Evolutionary conservation across 2,113 vertebrate genomes (phyloP).

Genomic region (Hystrix cristata): DNA sequence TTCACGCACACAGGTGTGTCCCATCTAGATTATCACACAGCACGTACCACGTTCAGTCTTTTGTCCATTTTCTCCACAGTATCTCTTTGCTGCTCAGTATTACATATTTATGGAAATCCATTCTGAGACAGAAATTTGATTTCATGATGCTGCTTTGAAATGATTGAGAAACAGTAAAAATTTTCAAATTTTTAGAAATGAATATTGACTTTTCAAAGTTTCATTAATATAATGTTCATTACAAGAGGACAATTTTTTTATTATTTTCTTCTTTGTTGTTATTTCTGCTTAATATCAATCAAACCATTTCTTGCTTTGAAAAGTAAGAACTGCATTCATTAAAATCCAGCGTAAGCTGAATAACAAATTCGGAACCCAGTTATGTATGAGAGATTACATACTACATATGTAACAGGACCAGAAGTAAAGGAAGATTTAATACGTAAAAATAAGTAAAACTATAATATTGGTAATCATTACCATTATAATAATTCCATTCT

Average conservation of each 20-base stretch:
- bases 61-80: neutral
- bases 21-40: neutral
- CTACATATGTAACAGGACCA: neutral
- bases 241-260: neutral
- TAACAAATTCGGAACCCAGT: neutral
- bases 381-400: neutral
- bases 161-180: slow-evolving; percentile 4
- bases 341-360: neutral
- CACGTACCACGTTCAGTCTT: neutral
- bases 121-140: neutral
- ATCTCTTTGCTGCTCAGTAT: neutral
- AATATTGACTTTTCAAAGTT: neutral
- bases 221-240: neutral
- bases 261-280: neutral
- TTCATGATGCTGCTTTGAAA: slow-evolving; percentile 5
- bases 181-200: neutral
- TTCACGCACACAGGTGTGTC: neutral
- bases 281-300: neutral
- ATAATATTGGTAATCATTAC: neutral
- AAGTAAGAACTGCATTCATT: neutral
- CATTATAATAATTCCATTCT: neutral
- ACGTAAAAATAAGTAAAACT: neutral
- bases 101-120: neutral
- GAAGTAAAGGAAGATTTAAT: neutral
- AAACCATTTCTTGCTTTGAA: neutral